Evolutionary conservation across 2,888 invertebrate genomes (phyloP).

Genomic region (Neoascia interrupta): DNA sequence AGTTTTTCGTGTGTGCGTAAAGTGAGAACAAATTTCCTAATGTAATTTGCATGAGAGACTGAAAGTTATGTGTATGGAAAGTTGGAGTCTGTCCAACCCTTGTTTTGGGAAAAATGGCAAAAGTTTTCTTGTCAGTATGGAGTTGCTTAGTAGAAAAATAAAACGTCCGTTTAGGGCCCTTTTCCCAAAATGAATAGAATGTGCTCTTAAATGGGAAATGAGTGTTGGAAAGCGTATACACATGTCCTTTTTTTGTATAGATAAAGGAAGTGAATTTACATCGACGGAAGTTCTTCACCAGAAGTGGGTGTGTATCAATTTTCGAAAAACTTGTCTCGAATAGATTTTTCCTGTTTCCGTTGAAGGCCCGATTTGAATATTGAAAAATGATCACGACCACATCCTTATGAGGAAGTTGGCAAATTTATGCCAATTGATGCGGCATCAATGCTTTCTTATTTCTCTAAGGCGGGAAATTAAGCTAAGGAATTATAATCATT

Average conservation of each 20-base stretch:
- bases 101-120: constrained; percentile 29
- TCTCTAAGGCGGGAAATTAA: too few species aligned
- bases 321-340: constrained; percentile 36
- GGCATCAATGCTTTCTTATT: too few species aligned
- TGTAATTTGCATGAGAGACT: constrained; percentile 65
- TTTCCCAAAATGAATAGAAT: constrained; percentile 11
- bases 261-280: constrained; percentile 16
- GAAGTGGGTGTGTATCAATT: constrained; percentile 49
- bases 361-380: too few species aligned
- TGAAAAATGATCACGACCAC: too few species aligned
- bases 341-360: constrained; percentile 61
- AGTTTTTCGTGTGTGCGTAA: constrained; percentile 65
- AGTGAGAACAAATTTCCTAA: constrained; percentile 65
- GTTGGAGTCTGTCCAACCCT: constrained; percentile 57
- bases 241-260: constrained; percentile 18
- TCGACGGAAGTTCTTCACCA: constrained; percentile 37
- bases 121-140: constrained; percentile 36
- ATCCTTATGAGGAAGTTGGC: too few species aligned
- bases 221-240: constrained; percentile 43
- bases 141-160: constrained; percentile 13
- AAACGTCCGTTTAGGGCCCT: constrained; percentile 20
- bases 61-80: constrained; percentile 43
- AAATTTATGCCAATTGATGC: too few species aligned
- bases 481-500: too few species aligned
- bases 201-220: constrained; percentile 42